Conservation (phyloP, 1,140 invertebrate genomes). For the Centruroides sculpturatus region DNA sequence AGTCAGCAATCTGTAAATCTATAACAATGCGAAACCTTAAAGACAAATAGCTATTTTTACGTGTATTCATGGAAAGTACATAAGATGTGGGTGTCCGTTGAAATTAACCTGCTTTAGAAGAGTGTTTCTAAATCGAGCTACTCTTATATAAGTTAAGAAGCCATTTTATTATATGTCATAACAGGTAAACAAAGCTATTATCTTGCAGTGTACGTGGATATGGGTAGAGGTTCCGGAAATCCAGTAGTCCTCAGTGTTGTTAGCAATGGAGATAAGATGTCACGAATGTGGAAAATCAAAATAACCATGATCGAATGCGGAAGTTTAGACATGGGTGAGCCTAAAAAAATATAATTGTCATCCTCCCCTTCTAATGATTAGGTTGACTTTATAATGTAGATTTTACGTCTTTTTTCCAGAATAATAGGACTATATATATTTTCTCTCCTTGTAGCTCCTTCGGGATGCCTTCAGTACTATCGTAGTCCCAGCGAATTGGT, state of each 20-base stretch:
- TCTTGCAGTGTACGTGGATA: slow-evolving; percentile 60
- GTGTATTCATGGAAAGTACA: too few species aligned
- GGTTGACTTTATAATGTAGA: neutral
- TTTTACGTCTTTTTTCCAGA: neutral
- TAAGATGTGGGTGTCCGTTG: too few species aligned
- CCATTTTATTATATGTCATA: too few species aligned
- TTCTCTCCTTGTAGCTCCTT: slow-evolving; percentile 27
- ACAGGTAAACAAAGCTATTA: neutral
- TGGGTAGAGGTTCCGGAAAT: slow-evolving; percentile 44
- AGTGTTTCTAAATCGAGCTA: too few species aligned
- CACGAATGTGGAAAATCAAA: slow-evolving; percentile 22
- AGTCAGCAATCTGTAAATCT: too few species aligned
- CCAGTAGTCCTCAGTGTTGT: slow-evolving; percentile 35
- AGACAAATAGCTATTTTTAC: too few species aligned
- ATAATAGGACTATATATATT: neutral
- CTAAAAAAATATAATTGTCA: too few species aligned
- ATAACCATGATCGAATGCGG: slow-evolving; percentile 57
- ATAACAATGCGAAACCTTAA: too few species aligned
- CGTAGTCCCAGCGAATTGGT: slow-evolving; percentile 41
- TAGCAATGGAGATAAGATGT: slow-evolving; percentile 20
- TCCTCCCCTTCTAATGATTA: too few species aligned
- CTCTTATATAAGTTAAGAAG: too few species aligned
- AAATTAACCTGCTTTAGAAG: too few species aligned
- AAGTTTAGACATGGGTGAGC: slow-evolving; percentile 37
- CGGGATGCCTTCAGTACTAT: slow-evolving; percentile 53